Evolutionary conservation across 1,140 invertebrate genomes (phyloP).

Genomic region (Zaprionus camerounensis): DNA sequence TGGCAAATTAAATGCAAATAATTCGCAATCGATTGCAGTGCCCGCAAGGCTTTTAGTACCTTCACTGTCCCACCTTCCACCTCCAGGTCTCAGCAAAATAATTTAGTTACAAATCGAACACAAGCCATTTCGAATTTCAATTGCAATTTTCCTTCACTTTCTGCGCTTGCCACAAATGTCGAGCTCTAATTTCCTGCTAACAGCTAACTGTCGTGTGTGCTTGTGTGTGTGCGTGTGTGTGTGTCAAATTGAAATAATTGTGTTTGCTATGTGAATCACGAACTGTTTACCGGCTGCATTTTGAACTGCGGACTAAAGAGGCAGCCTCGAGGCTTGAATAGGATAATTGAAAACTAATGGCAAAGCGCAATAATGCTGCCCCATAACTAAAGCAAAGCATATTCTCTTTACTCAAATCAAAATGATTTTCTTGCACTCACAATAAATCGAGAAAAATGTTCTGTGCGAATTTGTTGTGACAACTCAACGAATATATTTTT

Average conservation of each 20-base stretch:
- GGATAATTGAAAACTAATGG: neutral
- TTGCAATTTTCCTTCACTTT: slow-evolving; percentile 31
- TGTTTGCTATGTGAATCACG: slow-evolving; percentile 23
- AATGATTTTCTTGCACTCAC: neutral
- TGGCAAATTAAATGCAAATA: slow-evolving; percentile 67
- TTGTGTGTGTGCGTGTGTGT: slow-evolving; percentile 1
- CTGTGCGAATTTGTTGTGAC: slow-evolving; percentile 33
- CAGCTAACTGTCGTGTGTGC: slow-evolving; percentile 7
- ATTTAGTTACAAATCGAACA: slow-evolving; percentile 27
- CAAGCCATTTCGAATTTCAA: slow-evolving; percentile 16
- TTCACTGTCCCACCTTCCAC: neutral
- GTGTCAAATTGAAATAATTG: slow-evolving; percentile 45
- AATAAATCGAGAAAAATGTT: neutral
- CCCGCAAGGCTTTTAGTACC: slow-evolving; percentile 23
- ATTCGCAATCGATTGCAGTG: slow-evolving; percentile 34
- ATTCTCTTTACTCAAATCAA: neutral
- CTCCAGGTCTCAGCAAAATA: slow-evolving; percentile 6
- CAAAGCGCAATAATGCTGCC: neutral
- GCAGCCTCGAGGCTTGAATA: neutral
- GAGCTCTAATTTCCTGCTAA: slow-evolving; percentile 51
- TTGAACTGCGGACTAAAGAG: neutral
- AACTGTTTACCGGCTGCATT: slow-evolving; percentile 15
- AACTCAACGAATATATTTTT: slow-evolving; percentile 50
- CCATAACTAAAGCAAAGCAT: neutral
- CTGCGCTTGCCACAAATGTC: slow-evolving; percentile 34